A percentile compares a stretch with the other conserved stretches of the same genome.
These are phyloP conservation scores for Netelia inedita DNA, from an alignment of 2,888 invertebrate species.

Conservation along the genomic window DNA sequence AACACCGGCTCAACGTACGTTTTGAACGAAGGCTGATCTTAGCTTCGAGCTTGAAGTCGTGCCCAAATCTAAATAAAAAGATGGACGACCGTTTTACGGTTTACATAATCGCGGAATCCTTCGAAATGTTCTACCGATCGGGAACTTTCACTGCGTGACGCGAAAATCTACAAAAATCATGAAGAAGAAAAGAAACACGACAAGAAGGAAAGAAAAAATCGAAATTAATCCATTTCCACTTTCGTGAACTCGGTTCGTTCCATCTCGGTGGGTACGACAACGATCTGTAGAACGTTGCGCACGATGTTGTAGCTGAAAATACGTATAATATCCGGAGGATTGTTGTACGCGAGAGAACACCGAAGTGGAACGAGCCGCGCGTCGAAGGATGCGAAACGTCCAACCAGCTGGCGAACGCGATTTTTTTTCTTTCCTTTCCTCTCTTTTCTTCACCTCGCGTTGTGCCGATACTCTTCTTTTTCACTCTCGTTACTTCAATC, in stretches of 20 bases:
- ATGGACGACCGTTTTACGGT: too few species aligned
- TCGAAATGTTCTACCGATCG: too few species aligned
- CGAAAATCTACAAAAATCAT: neutral
- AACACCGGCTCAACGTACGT: too few species aligned
- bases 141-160: neutral
- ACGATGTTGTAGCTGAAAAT: neutral
- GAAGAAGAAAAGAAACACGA: neutral
- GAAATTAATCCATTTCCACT: constrained; percentile 49
- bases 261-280: constrained; percentile 58
- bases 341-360: constrained; percentile 22
- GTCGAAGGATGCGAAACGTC: constrained; percentile 58
- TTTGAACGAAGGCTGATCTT: too few species aligned
- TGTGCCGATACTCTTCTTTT: constrained; percentile 42
- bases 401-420: constrained; percentile 45
- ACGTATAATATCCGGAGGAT: neutral
- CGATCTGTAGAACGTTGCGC: constrained; percentile 41
- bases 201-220: neutral
- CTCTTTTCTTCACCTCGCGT: constrained; percentile 57
- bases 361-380: constrained; percentile 48
- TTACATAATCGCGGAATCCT: too few species aligned
- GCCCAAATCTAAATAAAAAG: too few species aligned
- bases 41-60: too few species aligned
- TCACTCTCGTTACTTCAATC: constrained; percentile 56
- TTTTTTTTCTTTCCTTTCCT: constrained; percentile 31
- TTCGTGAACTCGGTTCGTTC: constrained; percentile 62